A percentile compares a stretch with the other conserved stretches of the same genome.
Evolutionary conservation across 2,113 vertebrate species (phyloP).

Genomic region (Mormoops blainvillei): DNA sequence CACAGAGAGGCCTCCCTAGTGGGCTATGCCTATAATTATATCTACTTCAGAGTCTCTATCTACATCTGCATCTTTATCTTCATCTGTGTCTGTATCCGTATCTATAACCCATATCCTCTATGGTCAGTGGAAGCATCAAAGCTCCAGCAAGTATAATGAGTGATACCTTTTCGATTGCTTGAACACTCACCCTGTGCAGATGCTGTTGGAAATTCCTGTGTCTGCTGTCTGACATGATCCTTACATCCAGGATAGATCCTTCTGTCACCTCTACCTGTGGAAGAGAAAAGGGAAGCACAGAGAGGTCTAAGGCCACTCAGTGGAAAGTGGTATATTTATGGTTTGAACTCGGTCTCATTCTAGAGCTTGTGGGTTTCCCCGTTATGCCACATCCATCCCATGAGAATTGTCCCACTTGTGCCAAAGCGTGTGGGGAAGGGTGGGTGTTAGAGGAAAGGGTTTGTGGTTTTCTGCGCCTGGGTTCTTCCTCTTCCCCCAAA

Average conservation of each 20-base stretch:
- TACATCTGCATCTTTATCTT: no score
- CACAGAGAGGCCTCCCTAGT: neutral
- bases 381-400: neutral
- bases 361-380: no score
- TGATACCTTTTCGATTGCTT: neutral
- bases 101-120: no score
- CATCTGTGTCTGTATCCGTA: neutral
- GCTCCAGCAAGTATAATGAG: neutral
- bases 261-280: neutral
- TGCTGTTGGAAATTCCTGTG: neutral
- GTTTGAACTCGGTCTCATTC: neutral
- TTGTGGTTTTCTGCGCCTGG: neutral
- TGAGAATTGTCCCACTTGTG: neutral
- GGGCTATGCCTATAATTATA: no score
- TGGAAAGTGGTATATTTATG: neutral
- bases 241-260: neutral
- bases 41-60: no score
- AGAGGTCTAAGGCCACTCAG: neutral
- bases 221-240: neutral
- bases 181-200: neutral
- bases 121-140: neutral
- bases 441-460: accelerated
- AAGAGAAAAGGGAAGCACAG: neutral
- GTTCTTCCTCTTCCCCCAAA: neutral
- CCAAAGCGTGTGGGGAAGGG: no score